phyloP scores from a whole-genome alignment of 1,140 invertebrate genomes.

The Leptoteleia sp. region DNA sequence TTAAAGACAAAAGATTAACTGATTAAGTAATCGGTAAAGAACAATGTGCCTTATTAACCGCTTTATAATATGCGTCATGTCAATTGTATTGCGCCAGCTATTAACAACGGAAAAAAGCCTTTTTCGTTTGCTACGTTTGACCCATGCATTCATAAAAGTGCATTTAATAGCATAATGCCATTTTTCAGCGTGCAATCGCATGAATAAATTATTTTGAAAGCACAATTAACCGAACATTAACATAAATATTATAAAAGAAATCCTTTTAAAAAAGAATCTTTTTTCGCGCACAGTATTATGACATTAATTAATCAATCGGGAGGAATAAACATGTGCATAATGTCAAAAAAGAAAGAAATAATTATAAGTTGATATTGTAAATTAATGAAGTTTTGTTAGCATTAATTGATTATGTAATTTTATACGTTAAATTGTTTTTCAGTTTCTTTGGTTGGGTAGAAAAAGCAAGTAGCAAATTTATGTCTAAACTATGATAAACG shows the following conservation, averaged over 20 bases:
- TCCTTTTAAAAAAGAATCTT: not conserved
- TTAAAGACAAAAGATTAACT: too few relatives aligned
- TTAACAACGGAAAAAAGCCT: not conserved
- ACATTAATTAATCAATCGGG: not conserved
- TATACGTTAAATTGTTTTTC: too few relatives aligned
- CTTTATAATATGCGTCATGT: not conserved
- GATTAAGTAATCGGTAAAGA: not conserved
- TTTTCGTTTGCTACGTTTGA: too few relatives aligned
- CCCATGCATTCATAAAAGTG: not conserved
- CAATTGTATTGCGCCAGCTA: not conserved
- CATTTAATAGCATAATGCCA: not conserved
- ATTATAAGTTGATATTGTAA: not conserved
- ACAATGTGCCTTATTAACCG: not conserved
- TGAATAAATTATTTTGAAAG: too few relatives aligned
- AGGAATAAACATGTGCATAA: too few relatives aligned
- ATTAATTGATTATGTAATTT: not conserved
- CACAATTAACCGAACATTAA: too few relatives aligned
- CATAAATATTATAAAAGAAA: too few relatives aligned
- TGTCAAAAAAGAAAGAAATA: too few relatives aligned
- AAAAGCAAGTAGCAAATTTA: too few relatives aligned
- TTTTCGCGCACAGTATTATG: not conserved
- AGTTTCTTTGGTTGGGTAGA: too few relatives aligned
- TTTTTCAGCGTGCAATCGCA: not conserved
- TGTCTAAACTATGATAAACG: too few relatives aligned
- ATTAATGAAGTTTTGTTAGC: not conserved